Base-by-base conservation (phyloP, 2,797 vertebrate species). In the Lithobates pipiens region DNA sequence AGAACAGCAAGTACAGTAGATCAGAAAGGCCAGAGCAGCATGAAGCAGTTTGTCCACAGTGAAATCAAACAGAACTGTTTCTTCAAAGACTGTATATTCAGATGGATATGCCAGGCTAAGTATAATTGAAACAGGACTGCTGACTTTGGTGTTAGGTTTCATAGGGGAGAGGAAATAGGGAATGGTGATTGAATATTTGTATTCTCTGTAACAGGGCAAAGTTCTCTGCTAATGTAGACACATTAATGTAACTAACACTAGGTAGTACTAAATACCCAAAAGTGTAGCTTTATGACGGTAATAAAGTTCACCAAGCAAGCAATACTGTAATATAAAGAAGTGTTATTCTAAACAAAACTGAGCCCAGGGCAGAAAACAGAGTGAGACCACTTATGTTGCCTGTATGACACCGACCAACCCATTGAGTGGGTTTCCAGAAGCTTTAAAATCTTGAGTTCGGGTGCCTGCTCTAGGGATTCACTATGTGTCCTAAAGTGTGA, bases 61-160 rank as follows among this genome's bases (percentile, higher is more conserved):
- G 50, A 82, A 84, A 80, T 42, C 75, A 63, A 80, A 21, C 27
- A 8, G 25, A 61, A 27, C 72, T 5, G 7, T 3, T 72, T 65
- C 82, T 34, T 27, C 4, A 80, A 88, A 76, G 70, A 32, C 50
- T 39, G 23, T 10, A 34, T 50, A 77, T 57, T 76, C 34, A 36
- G 44, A 61, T 42, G 10, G 83, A 72, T 82, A 76, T 72, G 69
- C 25, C 11, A 13, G 85, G 69, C 50, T 65, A 63, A 65, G 4
- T 1, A 63, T 92, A 93, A 94, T 92, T 81, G 89, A 91, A 90
- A 87, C 93, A 95, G 91, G 89, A 84, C 68, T 89, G 90, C 81
- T 84, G 77, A 75, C 70, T 18, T 78, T 80, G 85, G 44, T 84
- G 87, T 88, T 76, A 44, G 15, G 6, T 27, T 75, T 81, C 84